Evolutionary conservation across 2,888 invertebrate species (phyloP).

Genomic region (Notodonta dromedarius): DNA sequence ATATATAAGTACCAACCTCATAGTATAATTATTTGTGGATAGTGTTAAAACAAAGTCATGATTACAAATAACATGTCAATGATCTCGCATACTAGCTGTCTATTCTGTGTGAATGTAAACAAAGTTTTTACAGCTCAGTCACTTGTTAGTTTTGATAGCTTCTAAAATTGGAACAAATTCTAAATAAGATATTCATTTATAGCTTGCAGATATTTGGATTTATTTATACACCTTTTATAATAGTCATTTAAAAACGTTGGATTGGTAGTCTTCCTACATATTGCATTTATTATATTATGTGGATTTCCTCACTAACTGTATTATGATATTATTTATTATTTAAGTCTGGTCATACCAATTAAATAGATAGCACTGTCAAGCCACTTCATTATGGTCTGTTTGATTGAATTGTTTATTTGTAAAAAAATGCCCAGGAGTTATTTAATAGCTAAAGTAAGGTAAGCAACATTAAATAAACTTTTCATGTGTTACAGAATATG

Average conservation of each 20-base stretch:
- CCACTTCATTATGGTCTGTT: not conserved
- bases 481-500: too few species aligned
- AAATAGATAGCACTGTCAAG: not conserved
- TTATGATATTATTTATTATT: not conserved
- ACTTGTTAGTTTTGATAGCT: not conserved
- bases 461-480: not conserved
- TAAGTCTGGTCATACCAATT: conserved; percentile 1
- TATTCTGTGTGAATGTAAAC: conserved; percentile 31
- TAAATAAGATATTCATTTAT: too few species aligned
- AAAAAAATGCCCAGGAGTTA: not conserved
- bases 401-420: not conserved
- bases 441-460: not conserved
- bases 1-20: too few species aligned
- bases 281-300: not conserved
- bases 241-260: not conserved
- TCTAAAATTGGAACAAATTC: not conserved
- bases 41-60: too few species aligned
- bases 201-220: too few species aligned
- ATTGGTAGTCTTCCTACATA: not conserved
- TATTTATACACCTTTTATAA: too few species aligned
- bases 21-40: too few species aligned
- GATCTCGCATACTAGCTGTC: conserved; percentile 16
- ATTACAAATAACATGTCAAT: conserved; percentile 24
- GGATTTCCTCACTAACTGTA: not conserved
- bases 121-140: conserved; percentile 19